phyloP scores from a whole-genome alignment of 2,888 invertebrate genomes.

The Junonia oenone region DNA sequence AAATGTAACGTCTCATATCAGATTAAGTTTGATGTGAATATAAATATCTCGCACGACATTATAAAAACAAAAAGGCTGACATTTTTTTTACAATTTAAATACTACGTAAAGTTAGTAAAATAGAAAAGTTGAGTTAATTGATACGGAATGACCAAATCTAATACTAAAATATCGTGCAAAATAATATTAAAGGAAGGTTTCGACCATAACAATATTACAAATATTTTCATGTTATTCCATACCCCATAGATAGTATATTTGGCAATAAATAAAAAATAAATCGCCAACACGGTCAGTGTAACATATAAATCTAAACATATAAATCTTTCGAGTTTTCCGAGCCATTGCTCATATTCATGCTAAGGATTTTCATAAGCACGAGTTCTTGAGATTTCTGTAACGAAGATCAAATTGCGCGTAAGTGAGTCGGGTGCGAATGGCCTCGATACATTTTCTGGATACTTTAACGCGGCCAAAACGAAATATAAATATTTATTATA shows the following conservation, averaged over 20 bases:
- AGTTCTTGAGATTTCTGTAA: neutral
- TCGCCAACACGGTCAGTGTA: neutral
- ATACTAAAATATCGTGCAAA: too few relatives aligned
- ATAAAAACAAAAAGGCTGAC: too few relatives aligned
- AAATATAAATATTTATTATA: neutral
- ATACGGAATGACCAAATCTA: too few relatives aligned
- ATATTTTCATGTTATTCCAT: neutral
- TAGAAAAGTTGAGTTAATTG: too few relatives aligned
- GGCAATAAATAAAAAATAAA: neutral
- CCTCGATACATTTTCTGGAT: neutral
- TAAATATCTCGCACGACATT: too few relatives aligned
- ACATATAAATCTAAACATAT: neutral
- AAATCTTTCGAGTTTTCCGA: conserved; percentile 8
- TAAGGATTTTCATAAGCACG: conserved; percentile 5
- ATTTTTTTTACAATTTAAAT: too few relatives aligned
- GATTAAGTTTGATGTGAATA: too few relatives aligned
- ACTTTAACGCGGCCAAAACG: neutral
- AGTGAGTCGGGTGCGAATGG: neutral
- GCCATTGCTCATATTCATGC: conserved; percentile 1
- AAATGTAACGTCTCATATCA: too few relatives aligned
- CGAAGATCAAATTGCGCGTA: conserved; percentile 1
- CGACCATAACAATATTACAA: too few relatives aligned
- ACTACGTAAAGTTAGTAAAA: too few relatives aligned
- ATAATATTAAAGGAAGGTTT: too few relatives aligned
- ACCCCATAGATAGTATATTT: neutral